These are phyloP conservation scores for Premnoplex brunnescens DNA, from an alignment of 2,797 vertebrate species.

Conservation along the genomic window DNA sequence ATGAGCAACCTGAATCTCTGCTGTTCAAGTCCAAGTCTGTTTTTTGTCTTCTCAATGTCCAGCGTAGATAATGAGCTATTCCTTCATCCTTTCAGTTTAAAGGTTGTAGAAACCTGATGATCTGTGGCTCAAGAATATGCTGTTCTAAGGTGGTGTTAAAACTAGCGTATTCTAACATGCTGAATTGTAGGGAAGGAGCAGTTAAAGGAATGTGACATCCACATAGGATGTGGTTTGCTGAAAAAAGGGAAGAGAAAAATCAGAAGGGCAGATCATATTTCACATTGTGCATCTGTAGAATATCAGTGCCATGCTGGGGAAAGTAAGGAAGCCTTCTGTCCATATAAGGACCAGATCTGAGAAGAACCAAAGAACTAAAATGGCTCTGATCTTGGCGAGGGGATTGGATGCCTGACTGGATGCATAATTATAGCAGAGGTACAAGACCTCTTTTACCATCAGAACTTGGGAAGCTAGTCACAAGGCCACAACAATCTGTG, in stretches of 20 bases:
- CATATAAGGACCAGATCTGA: slow-evolving; percentile 39
- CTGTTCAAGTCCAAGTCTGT: not conserved
- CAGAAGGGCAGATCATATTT: slow-evolving; percentile 19
- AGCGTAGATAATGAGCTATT: accelerated
- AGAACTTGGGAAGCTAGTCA: slow-evolving; percentile 25
- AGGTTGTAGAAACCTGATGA: not conserved
- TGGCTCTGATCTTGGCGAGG: slow-evolving; percentile 36
- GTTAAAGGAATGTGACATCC: slow-evolving; percentile 11
- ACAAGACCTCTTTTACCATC: slow-evolving; percentile 36
- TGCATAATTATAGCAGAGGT: slow-evolving; percentile 56
- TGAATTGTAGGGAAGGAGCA: slow-evolving; percentile 1
- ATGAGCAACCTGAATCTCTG: not conserved
- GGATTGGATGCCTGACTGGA: slow-evolving; percentile 27
- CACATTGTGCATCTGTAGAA: slow-evolving; percentile 10
- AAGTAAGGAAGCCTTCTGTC: slow-evolving; percentile 11
- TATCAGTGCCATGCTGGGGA: not conserved
- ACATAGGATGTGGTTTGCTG: not conserved
- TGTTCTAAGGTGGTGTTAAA: not conserved
- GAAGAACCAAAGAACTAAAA: slow-evolving; percentile 23
- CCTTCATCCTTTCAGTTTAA: not conserved
- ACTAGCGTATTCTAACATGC: not conserved
- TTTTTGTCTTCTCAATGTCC: not conserved
- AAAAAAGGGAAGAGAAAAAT: not conserved
- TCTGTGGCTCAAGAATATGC: not conserved
- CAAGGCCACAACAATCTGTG: slow-evolving; percentile 16